These are phyloP conservation scores for Elymnias hypermnestra DNA, from an alignment of 1,140 invertebrate species.

Conservation along the genomic window DNA sequence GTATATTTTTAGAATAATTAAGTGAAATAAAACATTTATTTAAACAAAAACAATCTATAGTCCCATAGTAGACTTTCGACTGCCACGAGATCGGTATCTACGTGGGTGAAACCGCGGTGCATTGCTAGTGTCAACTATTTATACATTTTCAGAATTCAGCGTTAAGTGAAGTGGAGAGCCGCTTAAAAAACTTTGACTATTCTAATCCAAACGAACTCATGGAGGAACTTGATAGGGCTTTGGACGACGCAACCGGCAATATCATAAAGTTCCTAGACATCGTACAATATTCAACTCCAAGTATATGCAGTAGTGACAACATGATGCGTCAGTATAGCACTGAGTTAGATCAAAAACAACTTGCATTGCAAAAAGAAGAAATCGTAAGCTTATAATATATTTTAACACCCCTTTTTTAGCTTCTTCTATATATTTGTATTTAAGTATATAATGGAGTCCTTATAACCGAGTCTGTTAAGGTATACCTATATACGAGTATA, in stretches of 20 bases:
- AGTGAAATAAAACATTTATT: conserved; percentile 2
- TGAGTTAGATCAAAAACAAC: conserved; percentile 45
- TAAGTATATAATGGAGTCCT: no score
- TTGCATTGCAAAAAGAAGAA: conserved; percentile 39
- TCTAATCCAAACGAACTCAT: conserved; percentile 24
- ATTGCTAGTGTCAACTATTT: background rate
- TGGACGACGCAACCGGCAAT: conserved; percentile 29
- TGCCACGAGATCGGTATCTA: no score
- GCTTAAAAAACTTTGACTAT: conserved; percentile 31
- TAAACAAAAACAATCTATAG: background rate
- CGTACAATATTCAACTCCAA: conserved; percentile 20
- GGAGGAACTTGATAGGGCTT: conserved; percentile 29
- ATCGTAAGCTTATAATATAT: conserved; percentile 31
- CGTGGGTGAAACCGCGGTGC: no score
- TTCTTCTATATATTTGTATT: no score
- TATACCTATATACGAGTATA: no score
- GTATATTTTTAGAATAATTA: background rate
- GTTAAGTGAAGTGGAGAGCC: conserved; percentile 25
- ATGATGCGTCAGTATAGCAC: conserved; percentile 26
- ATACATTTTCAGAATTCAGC: conserved; percentile 30
- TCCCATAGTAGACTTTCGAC: no score
- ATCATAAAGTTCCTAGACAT: conserved; percentile 41
- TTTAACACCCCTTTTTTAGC: background rate
- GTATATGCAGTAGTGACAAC: conserved; percentile 9
- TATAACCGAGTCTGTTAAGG: no score